Evolutionary conservation across 2,888 invertebrate species (phyloP).

Genomic region (Chaetogeoica ovagalla): DNA sequence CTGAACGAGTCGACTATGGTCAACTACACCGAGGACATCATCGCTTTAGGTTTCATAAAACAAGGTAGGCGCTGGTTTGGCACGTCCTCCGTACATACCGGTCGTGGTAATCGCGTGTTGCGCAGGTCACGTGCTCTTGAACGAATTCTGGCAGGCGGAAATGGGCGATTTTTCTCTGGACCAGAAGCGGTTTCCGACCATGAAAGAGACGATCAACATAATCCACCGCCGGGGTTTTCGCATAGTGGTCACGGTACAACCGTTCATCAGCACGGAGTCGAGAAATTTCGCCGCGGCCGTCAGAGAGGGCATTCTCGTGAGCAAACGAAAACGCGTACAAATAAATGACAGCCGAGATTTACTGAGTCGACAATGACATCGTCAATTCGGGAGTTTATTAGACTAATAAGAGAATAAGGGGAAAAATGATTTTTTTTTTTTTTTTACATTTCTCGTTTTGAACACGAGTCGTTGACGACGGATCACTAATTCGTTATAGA

Average conservation of each 20-base stretch:
- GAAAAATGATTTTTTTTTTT: too few relatives aligned
- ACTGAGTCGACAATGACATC: too few relatives aligned
- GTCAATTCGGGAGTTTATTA: too few relatives aligned
- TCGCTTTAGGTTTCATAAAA: conserved; percentile 75
- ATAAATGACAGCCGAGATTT: too few relatives aligned
- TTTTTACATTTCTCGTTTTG: too few relatives aligned
- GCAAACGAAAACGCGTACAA: conserved; percentile 11
- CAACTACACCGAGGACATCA: conserved; percentile 81
- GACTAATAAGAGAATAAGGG: too few relatives aligned
- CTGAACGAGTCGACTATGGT: conserved; percentile 73
- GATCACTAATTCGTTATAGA: too few relatives aligned
- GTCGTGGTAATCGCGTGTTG: neutral
- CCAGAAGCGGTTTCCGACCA: conserved; percentile 72
- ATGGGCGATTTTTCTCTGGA: conserved; percentile 83
- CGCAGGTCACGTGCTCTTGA: conserved; percentile 59
- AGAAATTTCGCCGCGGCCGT: conserved; percentile 80
- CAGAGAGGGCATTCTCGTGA: conserved; percentile 72
- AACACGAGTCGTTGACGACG: too few relatives aligned
- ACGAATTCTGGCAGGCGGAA: conserved; percentile 60
- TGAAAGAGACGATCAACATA: conserved; percentile 77
- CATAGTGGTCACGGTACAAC: conserved; percentile 86
- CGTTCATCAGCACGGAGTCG: conserved; percentile 86
- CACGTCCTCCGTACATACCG: too few relatives aligned
- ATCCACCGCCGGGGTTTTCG: conserved; percentile 82
- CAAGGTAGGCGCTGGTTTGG: conserved; percentile 71